A percentile compares a stretch with the other conserved stretches of the same genome.
Evolutionary conservation across 2,113 vertebrate species (phyloP).

Genomic region (Hydropotes inermis): DNA sequence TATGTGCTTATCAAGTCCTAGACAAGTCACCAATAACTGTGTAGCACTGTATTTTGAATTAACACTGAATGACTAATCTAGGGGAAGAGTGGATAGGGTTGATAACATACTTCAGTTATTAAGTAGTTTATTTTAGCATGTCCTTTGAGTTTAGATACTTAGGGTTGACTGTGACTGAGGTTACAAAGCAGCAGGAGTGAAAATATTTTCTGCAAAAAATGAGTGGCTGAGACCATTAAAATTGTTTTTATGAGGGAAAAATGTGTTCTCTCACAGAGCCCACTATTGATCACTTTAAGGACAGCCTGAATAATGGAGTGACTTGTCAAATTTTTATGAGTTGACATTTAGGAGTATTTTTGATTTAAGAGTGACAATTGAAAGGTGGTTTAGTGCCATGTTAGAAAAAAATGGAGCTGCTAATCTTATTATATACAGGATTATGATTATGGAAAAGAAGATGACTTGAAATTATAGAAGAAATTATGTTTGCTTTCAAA

Average conservation of each 20-base stretch:
- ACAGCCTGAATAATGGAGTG: conserved; percentile 26
- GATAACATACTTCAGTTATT: conserved; percentile 54
- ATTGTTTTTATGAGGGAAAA: conserved; percentile 44
- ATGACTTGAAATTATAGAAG: not conserved
- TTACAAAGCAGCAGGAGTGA: conserved; percentile 47
- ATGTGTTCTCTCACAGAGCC: not conserved
- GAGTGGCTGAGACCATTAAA: not conserved
- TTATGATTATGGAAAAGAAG: not conserved
- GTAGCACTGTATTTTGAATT: conserved; percentile 49
- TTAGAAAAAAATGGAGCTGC: conserved; percentile 12
- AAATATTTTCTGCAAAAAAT: conserved; percentile 56
- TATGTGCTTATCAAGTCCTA: conserved; percentile 43
- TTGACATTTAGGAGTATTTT: conserved; percentile 38
- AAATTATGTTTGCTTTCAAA: conserved; percentile 18
- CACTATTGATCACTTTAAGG: not conserved
- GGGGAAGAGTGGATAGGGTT: not conserved
- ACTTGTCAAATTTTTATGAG: conserved; percentile 22
- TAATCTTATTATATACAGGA: not conserved
- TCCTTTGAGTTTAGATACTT: conserved; percentile 63
- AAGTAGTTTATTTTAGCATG: conserved; percentile 44
- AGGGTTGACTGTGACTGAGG: conserved; percentile 38
- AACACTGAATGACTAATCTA: conserved; percentile 46
- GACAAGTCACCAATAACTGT: not conserved
- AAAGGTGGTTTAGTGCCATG: not conserved
- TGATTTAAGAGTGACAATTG: conserved; percentile 8